Percentiles rank a stretch among this genome's conserved stretches.
These are phyloP conservation scores for Chascanopsetta lugubris DNA, from an alignment of 2,113 vertebrate genomes.

Conservation along the genomic window DNA sequence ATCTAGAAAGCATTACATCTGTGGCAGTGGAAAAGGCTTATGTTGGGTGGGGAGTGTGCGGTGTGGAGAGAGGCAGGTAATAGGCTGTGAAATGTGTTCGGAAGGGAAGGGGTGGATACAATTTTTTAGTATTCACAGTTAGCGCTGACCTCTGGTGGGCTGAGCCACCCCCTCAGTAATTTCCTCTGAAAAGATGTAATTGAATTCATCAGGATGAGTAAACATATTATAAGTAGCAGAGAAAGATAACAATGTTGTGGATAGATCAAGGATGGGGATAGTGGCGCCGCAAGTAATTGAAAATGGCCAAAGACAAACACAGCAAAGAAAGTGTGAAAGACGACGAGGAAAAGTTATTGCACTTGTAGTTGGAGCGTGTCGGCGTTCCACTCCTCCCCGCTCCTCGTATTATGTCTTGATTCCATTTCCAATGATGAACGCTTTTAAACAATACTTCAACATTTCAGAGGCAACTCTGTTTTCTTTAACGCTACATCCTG, in stretches of 20 bases:
- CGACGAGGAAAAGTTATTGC: conserved; percentile 4
- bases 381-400: background rate
- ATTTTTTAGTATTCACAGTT: conserved; percentile 79
- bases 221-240: conserved; percentile 76
- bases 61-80: conserved; percentile 77
- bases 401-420: conserved; percentile 7
- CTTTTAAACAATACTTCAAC: conserved; percentile 13
- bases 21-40: conserved; percentile 66
- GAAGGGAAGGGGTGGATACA: conserved; percentile 67
- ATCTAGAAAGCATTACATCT: conserved; percentile 83
- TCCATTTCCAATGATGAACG: background rate
- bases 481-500: background rate
- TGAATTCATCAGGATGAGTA: conserved; percentile 80
- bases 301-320: conserved; percentile 76
- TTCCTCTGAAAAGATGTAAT: conserved; percentile 79
- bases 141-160: conserved; percentile 73
- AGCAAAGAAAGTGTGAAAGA: conserved; percentile 37
- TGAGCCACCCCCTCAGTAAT: conserved; percentile 70
- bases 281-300: conserved; percentile 66
- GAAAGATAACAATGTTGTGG: conserved; percentile 78
- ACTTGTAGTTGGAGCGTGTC: conserved; percentile 10
- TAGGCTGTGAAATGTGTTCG: conserved; percentile 80
- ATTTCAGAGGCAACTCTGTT: background rate
- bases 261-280: conserved; percentile 71
- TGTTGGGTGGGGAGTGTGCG: conserved; percentile 56